These are phyloP conservation scores for Anguilla japonica DNA, from an alignment of 2,113 vertebrate species.

Conservation along the genomic window DNA sequence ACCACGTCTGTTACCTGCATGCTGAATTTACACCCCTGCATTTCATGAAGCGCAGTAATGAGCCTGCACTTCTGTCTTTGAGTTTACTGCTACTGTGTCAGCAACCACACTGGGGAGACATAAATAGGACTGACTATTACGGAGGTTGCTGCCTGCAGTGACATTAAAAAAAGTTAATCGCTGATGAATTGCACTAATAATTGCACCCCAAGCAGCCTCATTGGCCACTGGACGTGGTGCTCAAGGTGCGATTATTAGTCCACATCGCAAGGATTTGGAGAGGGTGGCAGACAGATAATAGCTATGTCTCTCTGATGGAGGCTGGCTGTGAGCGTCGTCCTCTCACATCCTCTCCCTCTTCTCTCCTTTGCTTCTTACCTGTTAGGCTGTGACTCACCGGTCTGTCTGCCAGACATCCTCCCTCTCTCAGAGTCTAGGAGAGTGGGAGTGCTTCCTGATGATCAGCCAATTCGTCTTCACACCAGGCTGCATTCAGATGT, in stretches of 20 bases:
- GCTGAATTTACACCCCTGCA: background rate
- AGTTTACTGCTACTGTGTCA: background rate
- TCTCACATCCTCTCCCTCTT: background rate
- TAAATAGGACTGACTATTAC: background rate
- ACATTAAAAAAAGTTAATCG: background rate
- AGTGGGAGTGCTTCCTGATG: conserved; percentile 16
- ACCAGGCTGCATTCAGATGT: conserved; percentile 1
- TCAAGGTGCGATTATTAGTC: background rate
- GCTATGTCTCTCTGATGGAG: background rate
- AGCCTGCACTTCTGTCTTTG: background rate
- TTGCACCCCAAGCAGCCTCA: too few species aligned
- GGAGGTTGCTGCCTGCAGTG: background rate
- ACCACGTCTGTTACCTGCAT: background rate
- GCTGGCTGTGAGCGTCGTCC: background rate
- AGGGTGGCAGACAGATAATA: background rate
- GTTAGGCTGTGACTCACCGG: conserved; percentile 16
- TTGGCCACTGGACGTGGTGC: background rate
- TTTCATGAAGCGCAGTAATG: background rate
- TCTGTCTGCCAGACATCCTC: conserved; percentile 17
- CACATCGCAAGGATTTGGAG: background rate
- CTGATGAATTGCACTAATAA: too few species aligned
- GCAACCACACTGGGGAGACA: background rate
- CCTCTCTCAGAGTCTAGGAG: conserved; percentile 8
- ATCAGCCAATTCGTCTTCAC: conserved; percentile 13
- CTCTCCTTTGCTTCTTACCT: background rate